Evolutionary conservation across 2,888 invertebrate species (phyloP).

Genomic region (Heteromurus nitidus): DNA sequence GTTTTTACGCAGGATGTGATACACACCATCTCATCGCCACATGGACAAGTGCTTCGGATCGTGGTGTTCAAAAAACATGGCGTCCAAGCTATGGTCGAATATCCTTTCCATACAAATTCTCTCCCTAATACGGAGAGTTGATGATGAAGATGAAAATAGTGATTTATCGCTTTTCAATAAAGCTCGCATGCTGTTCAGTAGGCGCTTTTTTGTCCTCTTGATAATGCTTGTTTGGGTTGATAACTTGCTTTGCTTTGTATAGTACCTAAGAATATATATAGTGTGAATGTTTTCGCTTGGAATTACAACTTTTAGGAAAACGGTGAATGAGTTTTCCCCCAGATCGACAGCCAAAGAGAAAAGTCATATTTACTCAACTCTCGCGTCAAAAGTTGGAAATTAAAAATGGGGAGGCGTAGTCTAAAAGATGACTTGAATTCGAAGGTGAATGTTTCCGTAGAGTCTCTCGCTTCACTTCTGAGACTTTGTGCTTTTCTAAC

Average conservation of each 20-base stretch:
- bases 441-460: too few relatives aligned
- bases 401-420: too few relatives aligned
- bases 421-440: too few relatives aligned
- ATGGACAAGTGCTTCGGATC: conserved; percentile 96
- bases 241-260: too few relatives aligned
- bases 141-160: conserved; percentile 35
- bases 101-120: conserved; percentile 83
- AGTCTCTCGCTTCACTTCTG: background rate
- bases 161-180: conserved; percentile 57
- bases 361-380: too few relatives aligned
- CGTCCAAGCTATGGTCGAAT: conserved; percentile 99
- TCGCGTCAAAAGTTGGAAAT: too few relatives aligned
- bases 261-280: too few relatives aligned
- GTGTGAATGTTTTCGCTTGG: too few relatives aligned
- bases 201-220: conserved; percentile 8
- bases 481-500: background rate
- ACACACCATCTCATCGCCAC: conserved; percentile 96
- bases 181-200: background rate
- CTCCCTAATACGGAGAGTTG: conserved; percentile 51
- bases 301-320: too few relatives aligned
- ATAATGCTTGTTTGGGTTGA: too few relatives aligned
- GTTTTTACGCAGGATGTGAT: conserved; percentile 94
- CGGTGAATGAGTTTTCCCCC: too few relatives aligned
- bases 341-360: too few relatives aligned
- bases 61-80: conserved; percentile 99